phyloP scores from a whole-genome alignment of 37 sponge, comb jelly and placozoan genomes.

The Cliona cf. orientalis region DNA sequence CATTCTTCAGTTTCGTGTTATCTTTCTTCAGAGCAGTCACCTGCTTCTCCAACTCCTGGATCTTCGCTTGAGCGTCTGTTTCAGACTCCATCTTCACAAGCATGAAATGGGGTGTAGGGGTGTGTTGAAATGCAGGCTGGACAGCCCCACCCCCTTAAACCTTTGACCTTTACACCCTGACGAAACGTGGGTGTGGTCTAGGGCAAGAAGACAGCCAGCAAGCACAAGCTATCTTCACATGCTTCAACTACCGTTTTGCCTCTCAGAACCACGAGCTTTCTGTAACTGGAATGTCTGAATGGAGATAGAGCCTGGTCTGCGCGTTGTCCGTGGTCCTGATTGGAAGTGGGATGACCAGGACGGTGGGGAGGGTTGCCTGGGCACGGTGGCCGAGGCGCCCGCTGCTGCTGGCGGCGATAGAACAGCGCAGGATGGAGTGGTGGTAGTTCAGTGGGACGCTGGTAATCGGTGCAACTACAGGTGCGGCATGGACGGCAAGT shows the following conservation, averaged over 20 bases:
- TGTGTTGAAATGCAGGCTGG: no score
- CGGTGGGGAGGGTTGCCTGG: constrained; percentile 84
- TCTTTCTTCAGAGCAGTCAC: constrained; percentile 17
- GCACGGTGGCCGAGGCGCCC: constrained; percentile 79
- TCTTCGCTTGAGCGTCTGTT: no score
- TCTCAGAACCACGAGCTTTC: not conserved
- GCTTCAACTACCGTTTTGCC: not conserved
- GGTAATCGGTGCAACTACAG: constrained; percentile 80
- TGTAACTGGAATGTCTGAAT: constrained; percentile 8
- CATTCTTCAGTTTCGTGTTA: constrained; percentile 18
- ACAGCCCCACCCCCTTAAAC: not conserved
- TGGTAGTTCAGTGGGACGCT: constrained; percentile 87
- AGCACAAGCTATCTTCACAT: not conserved
- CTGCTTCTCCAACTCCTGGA: not conserved
- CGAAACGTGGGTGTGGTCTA: not conserved
- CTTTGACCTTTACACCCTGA: not conserved
- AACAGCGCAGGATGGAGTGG: constrained; percentile 18
- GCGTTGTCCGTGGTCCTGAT: constrained; percentile 89
- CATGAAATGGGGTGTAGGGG: no score
- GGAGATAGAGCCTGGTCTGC: constrained; percentile 52
- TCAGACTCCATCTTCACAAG: not conserved
- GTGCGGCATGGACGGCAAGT: constrained; percentile 66
- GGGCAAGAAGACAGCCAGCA: not conserved
- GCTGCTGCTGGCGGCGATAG: not conserved
- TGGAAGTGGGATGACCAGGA: constrained; percentile 90